phyloP scores from a whole-genome alignment of 2,888 invertebrate genomes.

The Vandiemenella viatica region DNA sequence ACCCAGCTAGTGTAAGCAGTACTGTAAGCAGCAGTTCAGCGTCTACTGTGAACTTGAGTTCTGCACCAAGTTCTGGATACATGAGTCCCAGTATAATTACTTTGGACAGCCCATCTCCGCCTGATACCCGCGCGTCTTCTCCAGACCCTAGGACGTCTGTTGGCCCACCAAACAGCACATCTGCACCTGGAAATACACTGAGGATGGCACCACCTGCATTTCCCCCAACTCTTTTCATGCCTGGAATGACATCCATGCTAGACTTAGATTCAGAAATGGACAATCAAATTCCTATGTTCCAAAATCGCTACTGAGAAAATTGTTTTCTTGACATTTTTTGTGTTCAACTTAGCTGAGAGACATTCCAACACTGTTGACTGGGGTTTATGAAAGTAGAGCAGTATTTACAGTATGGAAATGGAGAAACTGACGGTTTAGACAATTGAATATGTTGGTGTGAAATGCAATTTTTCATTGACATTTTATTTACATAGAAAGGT shows the following conservation, averaged over 20 bases:
- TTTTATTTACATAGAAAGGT: no score
- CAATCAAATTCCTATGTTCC: neutral
- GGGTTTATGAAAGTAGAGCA: no score
- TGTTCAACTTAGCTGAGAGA: no score
- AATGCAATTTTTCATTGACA: no score
- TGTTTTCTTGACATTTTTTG: neutral
- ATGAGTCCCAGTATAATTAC: neutral
- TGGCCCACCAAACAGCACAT: no score
- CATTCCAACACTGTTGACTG: no score
- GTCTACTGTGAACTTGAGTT: neutral
- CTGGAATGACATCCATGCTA: neutral
- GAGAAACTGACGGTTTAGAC: no score
- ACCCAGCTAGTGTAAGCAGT: neutral
- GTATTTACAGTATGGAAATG: no score
- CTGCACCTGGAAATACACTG: no score
- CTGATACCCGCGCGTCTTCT: neutral
- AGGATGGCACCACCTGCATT: neutral
- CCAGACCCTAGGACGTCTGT: neutral
- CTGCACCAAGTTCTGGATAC: neutral
- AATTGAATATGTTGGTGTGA: no score
- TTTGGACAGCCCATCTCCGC: neutral
- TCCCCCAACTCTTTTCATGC: neutral
- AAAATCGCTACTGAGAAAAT: neutral
- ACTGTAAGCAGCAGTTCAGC: neutral
- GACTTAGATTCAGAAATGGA: neutral